Percentiles rank a stretch among this genome's conserved stretches.
Conservation (phyloP, 2,113 vertebrate species). For the Sapajus apella region DNA sequence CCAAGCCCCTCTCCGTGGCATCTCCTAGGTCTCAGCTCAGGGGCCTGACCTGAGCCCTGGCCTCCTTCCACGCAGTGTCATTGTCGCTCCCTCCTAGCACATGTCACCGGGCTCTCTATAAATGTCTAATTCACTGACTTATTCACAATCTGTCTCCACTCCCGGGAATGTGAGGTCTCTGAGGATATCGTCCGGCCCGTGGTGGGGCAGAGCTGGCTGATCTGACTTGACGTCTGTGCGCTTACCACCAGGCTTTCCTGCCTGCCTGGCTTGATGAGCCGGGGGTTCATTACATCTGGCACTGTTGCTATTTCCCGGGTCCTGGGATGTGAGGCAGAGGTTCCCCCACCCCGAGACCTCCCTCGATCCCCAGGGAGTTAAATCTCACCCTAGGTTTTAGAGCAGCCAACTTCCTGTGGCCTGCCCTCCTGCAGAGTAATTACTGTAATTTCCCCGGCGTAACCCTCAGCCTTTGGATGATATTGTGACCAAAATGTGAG, state of each 20-base stretch:
- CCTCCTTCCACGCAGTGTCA: accelerated
- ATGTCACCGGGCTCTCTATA: accelerated
- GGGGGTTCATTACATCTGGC: not conserved
- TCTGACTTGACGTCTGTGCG: accelerated
- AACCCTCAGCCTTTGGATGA: not conserved
- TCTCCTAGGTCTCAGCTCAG: not conserved
- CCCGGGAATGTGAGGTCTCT: not conserved
- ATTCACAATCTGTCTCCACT: accelerated
- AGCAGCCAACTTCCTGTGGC: conserved; percentile 40
- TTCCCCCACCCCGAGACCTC: not conserved
- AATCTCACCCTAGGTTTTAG: not conserved
- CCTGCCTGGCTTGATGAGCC: not conserved
- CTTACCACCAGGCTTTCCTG: not conserved
- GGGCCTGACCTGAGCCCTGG: not conserved
- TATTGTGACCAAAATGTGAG: conserved; percentile 41
- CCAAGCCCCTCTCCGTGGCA: not conserved
- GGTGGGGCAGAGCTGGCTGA: not conserved
- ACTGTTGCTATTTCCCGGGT: accelerated
- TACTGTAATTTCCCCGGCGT: conserved; percentile 54
- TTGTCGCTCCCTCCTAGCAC: accelerated
- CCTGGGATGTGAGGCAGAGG: not conserved
- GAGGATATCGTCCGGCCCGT: accelerated
- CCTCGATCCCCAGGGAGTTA: not conserved
- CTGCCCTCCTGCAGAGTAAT: conserved; percentile 36
- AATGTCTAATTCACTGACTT: not conserved